Percentiles rank a stretch among this genome's conserved stretches.
Evolutionary conservation across 30 jellyfish, hydroid and myxozoan species (phyloP).

Genomic region (Chrysaora quinquecirrha): DNA sequence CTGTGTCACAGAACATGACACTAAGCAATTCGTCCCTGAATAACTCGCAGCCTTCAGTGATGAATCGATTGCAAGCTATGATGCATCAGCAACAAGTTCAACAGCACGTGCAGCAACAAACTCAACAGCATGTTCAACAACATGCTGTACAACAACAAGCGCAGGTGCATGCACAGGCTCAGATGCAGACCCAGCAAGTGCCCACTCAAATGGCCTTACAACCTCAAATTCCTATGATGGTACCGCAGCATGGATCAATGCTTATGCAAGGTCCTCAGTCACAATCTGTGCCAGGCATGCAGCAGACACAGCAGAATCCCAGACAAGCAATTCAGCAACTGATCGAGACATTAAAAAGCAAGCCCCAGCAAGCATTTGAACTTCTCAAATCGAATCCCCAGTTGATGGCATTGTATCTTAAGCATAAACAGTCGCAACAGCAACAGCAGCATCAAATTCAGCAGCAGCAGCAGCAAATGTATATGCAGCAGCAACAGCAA

Average conservation of each 20-base stretch:
- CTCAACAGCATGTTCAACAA: slow-evolving; percentile 67
- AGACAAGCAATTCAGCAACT: slow-evolving; percentile 80
- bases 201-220: slow-evolving; percentile 65
- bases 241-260: slow-evolving; percentile 64
- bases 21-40: slow-evolving; percentile 12
- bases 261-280: slow-evolving; percentile 74
- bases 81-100: slow-evolving; percentile 67
- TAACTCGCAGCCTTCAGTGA: slow-evolving; percentile 50
- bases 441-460: slow-evolving; percentile 70
- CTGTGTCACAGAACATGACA: slow-evolving; percentile 60
- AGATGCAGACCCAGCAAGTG: slow-evolving; percentile 62
- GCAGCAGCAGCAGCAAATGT: slow-evolving; percentile 72
- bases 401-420: slow-evolving; percentile 75
- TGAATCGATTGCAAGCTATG: slow-evolving; percentile 80
- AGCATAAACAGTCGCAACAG: slow-evolving; percentile 79
- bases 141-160: slow-evolving; percentile 20
- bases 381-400: slow-evolving; percentile 72
- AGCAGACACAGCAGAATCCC: slow-evolving; percentile 64
- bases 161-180: slow-evolving; percentile 57
- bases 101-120: slow-evolving; percentile 67
- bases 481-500: slow-evolving; percentile 77
- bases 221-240: slow-evolving; percentile 84
- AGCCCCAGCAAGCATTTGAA: slow-evolving; percentile 74
- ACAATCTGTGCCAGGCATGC: slow-evolving; percentile 66
- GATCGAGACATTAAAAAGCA: slow-evolving; percentile 49